A percentile compares a stretch with the other conserved stretches of the same genome.
These are phyloP conservation scores for Morpho achilles DNA, from an alignment of 2,888 invertebrate genomes.

Conservation along the genomic window DNA sequence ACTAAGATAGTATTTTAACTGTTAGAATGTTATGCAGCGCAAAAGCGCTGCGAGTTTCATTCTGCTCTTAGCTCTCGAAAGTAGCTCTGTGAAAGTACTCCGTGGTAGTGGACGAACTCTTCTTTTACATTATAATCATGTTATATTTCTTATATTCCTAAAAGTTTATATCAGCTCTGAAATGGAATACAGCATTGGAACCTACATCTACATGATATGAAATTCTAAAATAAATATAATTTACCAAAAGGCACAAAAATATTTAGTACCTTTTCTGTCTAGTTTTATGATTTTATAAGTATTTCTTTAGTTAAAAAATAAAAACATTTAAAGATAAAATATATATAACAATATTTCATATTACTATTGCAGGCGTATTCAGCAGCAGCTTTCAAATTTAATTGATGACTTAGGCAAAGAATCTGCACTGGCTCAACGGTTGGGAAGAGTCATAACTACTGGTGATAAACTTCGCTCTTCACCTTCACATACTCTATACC, in stretches of 20 bases:
- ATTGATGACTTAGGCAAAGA: conserved; percentile 85
- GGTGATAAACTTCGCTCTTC: conserved; percentile 79
- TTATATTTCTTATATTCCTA: no score
- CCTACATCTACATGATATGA: no score
- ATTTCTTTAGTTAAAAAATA: not conserved
- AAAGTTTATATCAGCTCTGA: no score
- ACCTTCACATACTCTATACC: conserved; percentile 67
- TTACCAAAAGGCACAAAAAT: not conserved
- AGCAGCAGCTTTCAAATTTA: conserved; percentile 66
- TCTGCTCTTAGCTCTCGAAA: no score
- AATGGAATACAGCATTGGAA: no score
- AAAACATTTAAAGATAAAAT: not conserved
- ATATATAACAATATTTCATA: not conserved
- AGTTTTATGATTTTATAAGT: not conserved
- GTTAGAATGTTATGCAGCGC: no score
- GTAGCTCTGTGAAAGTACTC: no score
- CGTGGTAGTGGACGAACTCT: no score
- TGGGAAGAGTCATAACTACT: conserved; percentile 86
- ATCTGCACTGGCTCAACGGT: conserved; percentile 86
- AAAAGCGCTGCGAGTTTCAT: no score
- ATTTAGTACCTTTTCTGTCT: not conserved
- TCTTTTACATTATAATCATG: no score
- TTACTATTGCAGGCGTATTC: conserved; percentile 38
- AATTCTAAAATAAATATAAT: no score
- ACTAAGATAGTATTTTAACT: no score